Conservation (phyloP, 2,888 invertebrate species). For the Apomyelois bistriatella region DNA sequence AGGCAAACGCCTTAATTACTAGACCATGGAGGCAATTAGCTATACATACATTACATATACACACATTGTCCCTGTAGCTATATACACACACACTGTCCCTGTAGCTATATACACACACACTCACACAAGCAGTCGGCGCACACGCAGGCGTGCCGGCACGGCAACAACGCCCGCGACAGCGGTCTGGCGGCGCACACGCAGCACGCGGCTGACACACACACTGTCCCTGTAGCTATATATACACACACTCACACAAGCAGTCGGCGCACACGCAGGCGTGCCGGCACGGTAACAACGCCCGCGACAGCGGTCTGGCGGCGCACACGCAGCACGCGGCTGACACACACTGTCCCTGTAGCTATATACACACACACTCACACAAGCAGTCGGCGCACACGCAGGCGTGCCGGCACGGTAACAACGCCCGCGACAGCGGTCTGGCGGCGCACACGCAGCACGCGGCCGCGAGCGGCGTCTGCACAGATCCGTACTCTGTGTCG, state of each 20-base stretch:
- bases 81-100: too few species aligned
- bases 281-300: slow-evolving; percentile 90
- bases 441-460: slow-evolving; percentile 91
- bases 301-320: slow-evolving; percentile 86
- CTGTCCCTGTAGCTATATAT: too few species aligned
- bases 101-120: too few species aligned
- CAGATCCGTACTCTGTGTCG: slow-evolving; percentile 51
- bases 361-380: background rate
- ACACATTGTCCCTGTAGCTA: too few species aligned
- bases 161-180: slow-evolving; percentile 88
- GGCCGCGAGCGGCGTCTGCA: slow-evolving; percentile 42
- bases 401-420: slow-evolving; percentile 92
- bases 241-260: background rate
- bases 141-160: slow-evolving; percentile 92
- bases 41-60: too few species aligned
- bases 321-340: slow-evolving; percentile 88
- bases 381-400: slow-evolving; percentile 84
- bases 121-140: slow-evolving; percentile 73
- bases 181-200: slow-evolving; percentile 91
- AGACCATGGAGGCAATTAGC: too few species aligned
- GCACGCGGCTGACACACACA: slow-evolving; percentile 81
- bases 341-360: too few species aligned
- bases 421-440: slow-evolving; percentile 86
- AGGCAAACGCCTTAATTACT: too few species aligned
- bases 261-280: slow-evolving; percentile 91